These are phyloP conservation scores for Atrichornis clamosus DNA, from an alignment of 2,113 vertebrate species.

Conservation along the genomic window DNA sequence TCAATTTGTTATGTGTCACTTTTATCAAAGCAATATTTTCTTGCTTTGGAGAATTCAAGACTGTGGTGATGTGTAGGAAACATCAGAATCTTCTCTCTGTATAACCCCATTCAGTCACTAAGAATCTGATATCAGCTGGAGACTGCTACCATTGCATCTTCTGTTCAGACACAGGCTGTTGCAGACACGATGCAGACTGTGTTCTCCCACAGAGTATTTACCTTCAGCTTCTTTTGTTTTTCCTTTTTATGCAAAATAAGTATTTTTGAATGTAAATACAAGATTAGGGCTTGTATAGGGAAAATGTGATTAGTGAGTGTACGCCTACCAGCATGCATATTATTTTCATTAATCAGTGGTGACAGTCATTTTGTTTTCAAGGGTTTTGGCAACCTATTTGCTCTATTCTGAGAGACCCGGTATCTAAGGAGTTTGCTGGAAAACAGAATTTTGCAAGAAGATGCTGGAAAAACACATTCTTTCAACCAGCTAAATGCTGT, in stretches of 20 bases:
- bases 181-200: not conserved
- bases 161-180: slow-evolving; percentile 4
- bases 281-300: slow-evolving; percentile 1
- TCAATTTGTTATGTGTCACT: not conserved
- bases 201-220: slow-evolving; percentile 15
- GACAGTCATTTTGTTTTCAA: slow-evolving; percentile 39
- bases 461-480: not conserved
- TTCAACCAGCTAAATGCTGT: slow-evolving; percentile 20
- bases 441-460: not conserved
- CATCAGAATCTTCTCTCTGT: not conserved
- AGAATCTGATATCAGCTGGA: slow-evolving; percentile 31
- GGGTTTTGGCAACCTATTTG: not conserved
- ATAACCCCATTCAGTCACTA: slow-evolving; percentile 57
- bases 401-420: not conserved
- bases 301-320: slow-evolving; percentile 1
- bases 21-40: slow-evolving; percentile 38
- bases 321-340: not conserved
- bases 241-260: slow-evolving; percentile 26
- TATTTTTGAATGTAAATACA: slow-evolving; percentile 20
- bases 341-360: slow-evolving; percentile 38
- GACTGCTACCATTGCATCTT: not conserved
- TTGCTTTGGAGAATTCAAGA: not conserved
- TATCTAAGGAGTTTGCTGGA: not conserved
- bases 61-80: not conserved
- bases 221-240: slow-evolving; percentile 26